A percentile compares a stretch with the other conserved stretches of the same genome.
Conservation (phyloP, 2,113 vertebrate species). For the Entelurus aequoreus region DNA sequence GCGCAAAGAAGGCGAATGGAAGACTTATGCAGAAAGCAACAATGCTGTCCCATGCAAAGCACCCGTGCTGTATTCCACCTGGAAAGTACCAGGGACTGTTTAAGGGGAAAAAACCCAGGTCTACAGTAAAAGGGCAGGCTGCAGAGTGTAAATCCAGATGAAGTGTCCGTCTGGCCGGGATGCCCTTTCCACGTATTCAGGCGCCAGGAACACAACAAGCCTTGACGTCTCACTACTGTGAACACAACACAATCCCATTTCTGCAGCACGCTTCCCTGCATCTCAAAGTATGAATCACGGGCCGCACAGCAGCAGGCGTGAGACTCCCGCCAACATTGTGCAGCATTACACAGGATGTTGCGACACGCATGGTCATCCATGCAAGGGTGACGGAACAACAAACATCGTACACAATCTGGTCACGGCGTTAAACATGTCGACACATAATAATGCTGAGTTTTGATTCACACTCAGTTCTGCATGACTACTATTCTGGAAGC, state of each 20-base stretch:
- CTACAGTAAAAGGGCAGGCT: too few relatives aligned
- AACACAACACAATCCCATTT: constrained; percentile 14
- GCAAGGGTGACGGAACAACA: not conserved
- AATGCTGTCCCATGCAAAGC: constrained; percentile 29
- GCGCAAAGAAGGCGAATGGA: constrained; percentile 29
- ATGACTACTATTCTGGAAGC: too few relatives aligned
- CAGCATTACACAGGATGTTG: constrained; percentile 1
- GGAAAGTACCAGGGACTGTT: not conserved
- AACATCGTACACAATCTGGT: too few relatives aligned
- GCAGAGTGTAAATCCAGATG: constrained; percentile 1
- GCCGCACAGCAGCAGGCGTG: not conserved
- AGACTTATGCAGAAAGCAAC: constrained; percentile 27
- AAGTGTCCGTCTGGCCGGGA: not conserved
- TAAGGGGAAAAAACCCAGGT: too few relatives aligned
- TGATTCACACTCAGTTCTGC: too few relatives aligned
- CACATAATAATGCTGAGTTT: too few relatives aligned
- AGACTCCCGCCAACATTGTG: constrained; percentile 4
- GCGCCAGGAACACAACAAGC: constrained; percentile 13
- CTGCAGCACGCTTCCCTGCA: constrained; percentile 12
- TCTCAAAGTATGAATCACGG: constrained; percentile 14
- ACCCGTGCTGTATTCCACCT: not conserved
- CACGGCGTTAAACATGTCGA: too few relatives aligned
- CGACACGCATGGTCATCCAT: not conserved
- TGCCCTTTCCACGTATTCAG: constrained; percentile 14
- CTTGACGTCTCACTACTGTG: constrained; percentile 17